phyloP scores from a whole-genome alignment of 2,888 invertebrate genomes.

The Trachelus iudaicus region DNA sequence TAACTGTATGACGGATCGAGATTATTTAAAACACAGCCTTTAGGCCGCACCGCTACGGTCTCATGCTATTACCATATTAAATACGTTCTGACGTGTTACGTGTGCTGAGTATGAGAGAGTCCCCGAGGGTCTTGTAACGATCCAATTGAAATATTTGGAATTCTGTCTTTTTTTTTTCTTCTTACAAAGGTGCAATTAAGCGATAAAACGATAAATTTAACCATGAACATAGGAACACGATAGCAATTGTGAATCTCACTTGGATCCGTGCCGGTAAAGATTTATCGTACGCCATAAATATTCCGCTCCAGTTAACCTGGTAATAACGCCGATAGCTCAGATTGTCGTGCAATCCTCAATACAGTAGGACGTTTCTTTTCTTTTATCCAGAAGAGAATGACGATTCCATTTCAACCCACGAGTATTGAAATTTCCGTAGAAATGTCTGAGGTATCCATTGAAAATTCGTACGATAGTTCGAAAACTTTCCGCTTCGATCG shows the following conservation, averaged over 20 bases:
- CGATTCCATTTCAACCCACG: background rate
- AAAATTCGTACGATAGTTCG: background rate
- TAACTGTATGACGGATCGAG: constrained; percentile 8
- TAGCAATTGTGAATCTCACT: background rate
- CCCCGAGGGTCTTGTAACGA: background rate
- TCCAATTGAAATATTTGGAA: background rate
- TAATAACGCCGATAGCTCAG: background rate
- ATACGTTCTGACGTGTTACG: constrained; percentile 11
- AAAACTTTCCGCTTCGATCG: background rate
- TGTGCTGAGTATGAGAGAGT: background rate
- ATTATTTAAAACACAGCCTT: constrained; percentile 15
- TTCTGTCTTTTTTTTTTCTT: background rate
- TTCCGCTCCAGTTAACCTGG: background rate
- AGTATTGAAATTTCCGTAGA: background rate
- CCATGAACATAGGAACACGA: background rate
- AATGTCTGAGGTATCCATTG: background rate
- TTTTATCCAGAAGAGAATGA: background rate
- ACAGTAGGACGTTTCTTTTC: background rate
- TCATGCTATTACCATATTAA: constrained; percentile 9
- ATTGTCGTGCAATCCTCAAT: background rate
- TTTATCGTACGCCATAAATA: background rate
- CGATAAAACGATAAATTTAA: background rate
- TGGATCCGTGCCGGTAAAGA: background rate
- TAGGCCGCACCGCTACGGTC: background rate
- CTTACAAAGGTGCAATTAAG: background rate